phyloP scores from a whole-genome alignment of 2,888 invertebrate genomes.

The Parelbella ahira region DNA sequence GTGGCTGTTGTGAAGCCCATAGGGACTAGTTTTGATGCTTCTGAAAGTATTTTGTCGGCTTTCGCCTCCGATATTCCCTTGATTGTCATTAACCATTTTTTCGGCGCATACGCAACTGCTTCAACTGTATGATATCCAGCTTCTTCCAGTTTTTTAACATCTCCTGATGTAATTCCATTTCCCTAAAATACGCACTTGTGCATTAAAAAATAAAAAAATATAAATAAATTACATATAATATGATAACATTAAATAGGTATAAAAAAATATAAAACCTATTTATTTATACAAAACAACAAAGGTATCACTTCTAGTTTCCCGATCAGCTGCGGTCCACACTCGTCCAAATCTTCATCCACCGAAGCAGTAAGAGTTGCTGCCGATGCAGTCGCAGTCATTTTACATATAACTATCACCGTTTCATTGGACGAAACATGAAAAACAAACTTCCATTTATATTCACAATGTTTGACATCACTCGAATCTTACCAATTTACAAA shows the following conservation, averaged over 20 bases:
- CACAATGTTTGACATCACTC: no score
- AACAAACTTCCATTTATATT: no score
- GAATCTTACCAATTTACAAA: no score
- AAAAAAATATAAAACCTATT: no score
- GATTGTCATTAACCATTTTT: conserved; percentile 91
- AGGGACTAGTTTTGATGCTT: conserved; percentile 95
- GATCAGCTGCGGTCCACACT: conserved; percentile 86
- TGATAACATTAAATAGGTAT: no score
- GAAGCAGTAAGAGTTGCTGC: conserved; percentile 76
- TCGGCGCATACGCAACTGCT: conserved; percentile 96
- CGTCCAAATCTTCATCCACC: conserved; percentile 81
- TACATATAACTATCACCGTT: neutral
- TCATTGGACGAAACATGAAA: conserved; percentile 2
- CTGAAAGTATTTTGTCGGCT: conserved; percentile 94
- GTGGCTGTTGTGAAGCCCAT: conserved; percentile 99
- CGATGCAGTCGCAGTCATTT: conserved; percentile 53
- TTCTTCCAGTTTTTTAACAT: conserved; percentile 96
- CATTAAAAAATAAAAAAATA: no score
- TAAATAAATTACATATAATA: no score
- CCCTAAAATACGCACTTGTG: conserved; percentile 78
- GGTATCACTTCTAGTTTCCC: conserved; percentile 85
- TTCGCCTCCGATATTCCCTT: conserved; percentile 99
- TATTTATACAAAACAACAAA: no score
- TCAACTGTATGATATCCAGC: conserved; percentile 97
- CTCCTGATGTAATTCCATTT: conserved; percentile 93